These are phyloP conservation scores for Tinea trinotella DNA, from an alignment of 2,888 invertebrate species.

Conservation along the genomic window DNA sequence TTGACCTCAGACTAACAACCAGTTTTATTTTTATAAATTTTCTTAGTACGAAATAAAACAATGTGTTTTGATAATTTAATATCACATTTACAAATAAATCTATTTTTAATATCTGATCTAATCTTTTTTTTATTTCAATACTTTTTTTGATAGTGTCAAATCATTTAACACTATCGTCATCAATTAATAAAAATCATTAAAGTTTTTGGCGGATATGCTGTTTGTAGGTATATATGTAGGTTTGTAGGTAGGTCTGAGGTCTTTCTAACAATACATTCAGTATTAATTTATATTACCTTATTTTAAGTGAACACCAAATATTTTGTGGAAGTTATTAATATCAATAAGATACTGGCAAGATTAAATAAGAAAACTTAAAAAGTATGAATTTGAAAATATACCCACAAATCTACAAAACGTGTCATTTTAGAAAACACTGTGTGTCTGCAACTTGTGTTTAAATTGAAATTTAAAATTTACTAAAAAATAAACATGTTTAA, in stretches of 20 bases:
- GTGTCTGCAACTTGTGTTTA: constrained; percentile 5
- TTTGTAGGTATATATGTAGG: too few species aligned
- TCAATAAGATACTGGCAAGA: background rate
- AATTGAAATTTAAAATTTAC: constrained; percentile 4
- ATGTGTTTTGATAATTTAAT: too few species aligned
- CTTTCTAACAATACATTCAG: background rate
- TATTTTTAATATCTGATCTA: too few species aligned
- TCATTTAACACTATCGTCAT: too few species aligned
- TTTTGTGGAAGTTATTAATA: background rate
- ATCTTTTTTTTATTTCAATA: too few species aligned
- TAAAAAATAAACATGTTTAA: background rate
- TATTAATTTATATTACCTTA: constrained; percentile 5
- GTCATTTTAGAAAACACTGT: constrained; percentile 9
- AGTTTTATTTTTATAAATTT: background rate
- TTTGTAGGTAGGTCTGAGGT: background rate
- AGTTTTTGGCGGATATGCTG: too few species aligned
- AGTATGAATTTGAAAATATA: constrained; percentile 12
- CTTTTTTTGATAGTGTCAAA: too few species aligned
- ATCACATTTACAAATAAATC: too few species aligned
- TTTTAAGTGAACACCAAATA: constrained; percentile 15
- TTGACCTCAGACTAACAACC: background rate
- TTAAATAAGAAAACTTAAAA: background rate
- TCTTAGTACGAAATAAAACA: too few species aligned
- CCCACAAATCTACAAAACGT: constrained; percentile 12
- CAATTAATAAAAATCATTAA: too few species aligned